A percentile compares a stretch with the other conserved stretches of the same genome.
These are phyloP conservation scores for Ylistrum balloti DNA, from an alignment of 1,140 invertebrate species.

Conservation along the genomic window DNA sequence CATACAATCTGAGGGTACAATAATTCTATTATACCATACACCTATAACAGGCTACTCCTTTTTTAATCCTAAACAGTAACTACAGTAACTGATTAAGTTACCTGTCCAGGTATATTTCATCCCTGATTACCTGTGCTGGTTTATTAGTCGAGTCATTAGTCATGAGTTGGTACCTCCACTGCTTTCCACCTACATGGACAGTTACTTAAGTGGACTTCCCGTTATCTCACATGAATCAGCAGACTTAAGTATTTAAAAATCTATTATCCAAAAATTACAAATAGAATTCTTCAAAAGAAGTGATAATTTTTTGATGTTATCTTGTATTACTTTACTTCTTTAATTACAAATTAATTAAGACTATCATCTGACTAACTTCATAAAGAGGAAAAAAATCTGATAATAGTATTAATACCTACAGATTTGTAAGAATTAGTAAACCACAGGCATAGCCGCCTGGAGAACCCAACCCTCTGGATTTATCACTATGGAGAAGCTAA, in stretches of 20 bases:
- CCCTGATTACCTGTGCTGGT: background rate
- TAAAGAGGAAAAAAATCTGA: background rate
- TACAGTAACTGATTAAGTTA: background rate
- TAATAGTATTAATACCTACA: background rate
- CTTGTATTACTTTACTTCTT: conserved; percentile 21
- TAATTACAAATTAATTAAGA: conserved; percentile 40
- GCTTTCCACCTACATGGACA: background rate
- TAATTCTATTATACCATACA: too few species aligned
- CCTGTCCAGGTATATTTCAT: background rate
- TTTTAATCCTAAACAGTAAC: too few species aligned
- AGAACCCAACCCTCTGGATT: background rate
- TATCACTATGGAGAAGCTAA: background rate
- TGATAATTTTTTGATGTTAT: conserved; percentile 40
- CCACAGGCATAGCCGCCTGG: background rate
- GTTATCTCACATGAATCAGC: background rate
- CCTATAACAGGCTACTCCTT: too few species aligned
- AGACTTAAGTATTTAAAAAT: conserved; percentile 21
- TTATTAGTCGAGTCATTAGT: background rate
- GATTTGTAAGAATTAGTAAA: background rate
- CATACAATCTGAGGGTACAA: too few species aligned
- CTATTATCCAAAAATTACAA: conserved; percentile 35
- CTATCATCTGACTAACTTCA: background rate
- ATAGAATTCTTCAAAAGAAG: conserved; percentile 40
- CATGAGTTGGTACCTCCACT: background rate
- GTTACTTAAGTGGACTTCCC: background rate